Conservation (phyloP, 2,888 invertebrate genomes). For the Ecliptopera silaceata region DNA sequence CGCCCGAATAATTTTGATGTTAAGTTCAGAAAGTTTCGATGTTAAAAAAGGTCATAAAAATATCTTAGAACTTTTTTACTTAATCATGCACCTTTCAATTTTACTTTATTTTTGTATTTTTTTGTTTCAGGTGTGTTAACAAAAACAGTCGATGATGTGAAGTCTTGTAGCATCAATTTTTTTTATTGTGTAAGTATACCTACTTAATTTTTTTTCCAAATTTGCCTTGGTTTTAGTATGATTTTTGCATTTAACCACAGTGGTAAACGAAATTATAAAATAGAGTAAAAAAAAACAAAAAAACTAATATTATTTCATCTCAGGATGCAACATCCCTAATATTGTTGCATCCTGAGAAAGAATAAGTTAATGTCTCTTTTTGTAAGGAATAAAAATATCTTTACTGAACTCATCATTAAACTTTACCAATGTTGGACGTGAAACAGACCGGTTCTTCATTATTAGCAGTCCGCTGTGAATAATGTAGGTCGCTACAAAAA, state of each 20-base stretch:
- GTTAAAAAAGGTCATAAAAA: neutral
- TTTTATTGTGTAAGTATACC: neutral
- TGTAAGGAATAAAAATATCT: neutral
- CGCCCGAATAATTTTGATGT: too few relatives aligned
- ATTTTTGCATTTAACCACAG: too few relatives aligned
- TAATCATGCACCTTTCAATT: neutral
- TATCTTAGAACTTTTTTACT: neutral
- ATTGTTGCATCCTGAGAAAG: too few relatives aligned
- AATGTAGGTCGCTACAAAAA: slow-evolving; percentile 51
- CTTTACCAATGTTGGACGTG: slow-evolving; percentile 3
- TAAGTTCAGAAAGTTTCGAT: too few relatives aligned
- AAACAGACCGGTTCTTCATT: slow-evolving; percentile 22
- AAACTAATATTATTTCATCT: too few relatives aligned
- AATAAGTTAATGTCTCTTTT: too few relatives aligned
- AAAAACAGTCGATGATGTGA: neutral
- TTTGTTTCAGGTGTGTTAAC: slow-evolving; percentile 45
- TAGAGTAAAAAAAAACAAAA: too few relatives aligned
- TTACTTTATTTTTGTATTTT: neutral
- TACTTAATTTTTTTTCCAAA: too few relatives aligned
- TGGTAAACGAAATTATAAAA: too few relatives aligned
- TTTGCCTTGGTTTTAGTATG: too few relatives aligned
- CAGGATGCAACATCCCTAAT: neutral
- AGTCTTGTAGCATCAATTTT: neutral
- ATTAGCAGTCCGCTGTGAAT: slow-evolving; percentile 47
- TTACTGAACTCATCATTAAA: slow-evolving; percentile 11